These are phyloP conservation scores for Drosophila nigromelanica DNA, from an alignment of 1,140 invertebrate species.

Conservation along the genomic window DNA sequence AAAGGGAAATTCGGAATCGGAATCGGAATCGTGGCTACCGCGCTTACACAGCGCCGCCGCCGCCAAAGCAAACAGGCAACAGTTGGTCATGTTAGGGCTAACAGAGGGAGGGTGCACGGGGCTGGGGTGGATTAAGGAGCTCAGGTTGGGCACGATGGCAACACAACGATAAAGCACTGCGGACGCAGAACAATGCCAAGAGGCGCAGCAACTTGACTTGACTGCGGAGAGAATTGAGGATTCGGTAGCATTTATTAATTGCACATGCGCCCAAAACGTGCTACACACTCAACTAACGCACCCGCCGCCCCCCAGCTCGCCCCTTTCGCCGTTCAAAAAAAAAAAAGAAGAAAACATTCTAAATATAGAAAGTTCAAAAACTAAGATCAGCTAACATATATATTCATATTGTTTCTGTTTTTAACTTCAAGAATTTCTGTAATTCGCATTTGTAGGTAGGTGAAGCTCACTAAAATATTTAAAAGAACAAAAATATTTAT, in stretches of 20 bases:
- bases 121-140: constrained; percentile 1
- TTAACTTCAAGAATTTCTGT: too few species aligned
- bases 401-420: too few species aligned
- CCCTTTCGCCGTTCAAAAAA: neutral
- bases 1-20: constrained; percentile 80
- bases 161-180: constrained; percentile 60
- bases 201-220: constrained; percentile 7
- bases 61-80: constrained; percentile 54
- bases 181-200: constrained; percentile 54
- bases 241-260: constrained; percentile 78
- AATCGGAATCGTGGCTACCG: constrained; percentile 77
- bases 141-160: constrained; percentile 51
- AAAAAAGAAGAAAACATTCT: neutral
- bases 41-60: constrained; percentile 66
- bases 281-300: constrained; percentile 26
- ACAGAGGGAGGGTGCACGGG: neutral
- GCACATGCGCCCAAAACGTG: constrained; percentile 77
- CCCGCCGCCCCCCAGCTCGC: neutral
- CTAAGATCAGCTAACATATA: neutral
- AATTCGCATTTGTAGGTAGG: too few species aligned
- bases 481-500: too few species aligned
- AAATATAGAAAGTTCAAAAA: neutral
- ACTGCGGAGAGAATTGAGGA: constrained; percentile 35
- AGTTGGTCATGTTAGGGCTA: constrained; percentile 17
- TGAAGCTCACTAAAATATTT: too few species aligned